These are phyloP conservation scores for Sebastolobus altivelis DNA, from an alignment of 2,797 vertebrate genomes.

Conservation along the genomic window DNA sequence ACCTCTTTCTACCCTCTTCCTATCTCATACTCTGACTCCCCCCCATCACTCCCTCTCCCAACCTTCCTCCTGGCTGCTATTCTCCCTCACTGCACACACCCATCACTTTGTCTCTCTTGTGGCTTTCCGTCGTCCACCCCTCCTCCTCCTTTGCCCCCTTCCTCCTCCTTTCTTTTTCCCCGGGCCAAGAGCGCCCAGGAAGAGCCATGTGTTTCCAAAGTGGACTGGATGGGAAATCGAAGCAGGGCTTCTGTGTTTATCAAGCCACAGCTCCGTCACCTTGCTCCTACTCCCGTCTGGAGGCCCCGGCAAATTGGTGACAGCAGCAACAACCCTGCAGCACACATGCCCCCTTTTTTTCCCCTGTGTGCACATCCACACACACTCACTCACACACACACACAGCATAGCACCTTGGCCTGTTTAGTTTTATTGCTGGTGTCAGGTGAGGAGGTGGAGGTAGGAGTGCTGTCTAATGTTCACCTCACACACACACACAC, in stretches of 20 bases:
- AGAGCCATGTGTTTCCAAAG: slow-evolving; percentile 90
- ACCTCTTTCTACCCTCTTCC: slow-evolving; percentile 46
- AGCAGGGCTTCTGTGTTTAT: slow-evolving; percentile 89
- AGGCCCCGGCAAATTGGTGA: slow-evolving; percentile 82
- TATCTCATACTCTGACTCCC: slow-evolving; percentile 16
- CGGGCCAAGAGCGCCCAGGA: slow-evolving; percentile 74
- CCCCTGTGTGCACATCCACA: slow-evolving; percentile 35
- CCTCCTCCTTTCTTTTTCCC: slow-evolving; percentile 45
- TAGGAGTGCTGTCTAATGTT: slow-evolving; percentile 84
- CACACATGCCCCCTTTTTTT: slow-evolving; percentile 72
- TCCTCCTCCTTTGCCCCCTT: slow-evolving; percentile 8
- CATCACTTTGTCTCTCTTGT: slow-evolving; percentile 61
- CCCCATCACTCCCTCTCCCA: slow-evolving; percentile 31
- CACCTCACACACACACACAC: slow-evolving; percentile 70
- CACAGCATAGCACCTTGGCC: slow-evolving; percentile 76
- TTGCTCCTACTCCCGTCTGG: slow-evolving; percentile 82
- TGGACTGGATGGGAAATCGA: slow-evolving; percentile 87
- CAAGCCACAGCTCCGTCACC: slow-evolving; percentile 89
- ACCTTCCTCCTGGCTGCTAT: slow-evolving; percentile 48
- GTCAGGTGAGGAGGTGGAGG: slow-evolving; percentile 86
- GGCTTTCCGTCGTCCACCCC: slow-evolving; percentile 39
- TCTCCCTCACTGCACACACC: slow-evolving; percentile 58
- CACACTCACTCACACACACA: slow-evolving; percentile 51
- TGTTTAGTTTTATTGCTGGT: slow-evolving; percentile 89
- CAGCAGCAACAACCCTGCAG: slow-evolving; percentile 81